Percentiles rank a stretch among this genome's conserved stretches.
Evolutionary conservation across 2,888 invertebrate species (phyloP).

Genomic region (Pristionchus exspectatus): DNA sequence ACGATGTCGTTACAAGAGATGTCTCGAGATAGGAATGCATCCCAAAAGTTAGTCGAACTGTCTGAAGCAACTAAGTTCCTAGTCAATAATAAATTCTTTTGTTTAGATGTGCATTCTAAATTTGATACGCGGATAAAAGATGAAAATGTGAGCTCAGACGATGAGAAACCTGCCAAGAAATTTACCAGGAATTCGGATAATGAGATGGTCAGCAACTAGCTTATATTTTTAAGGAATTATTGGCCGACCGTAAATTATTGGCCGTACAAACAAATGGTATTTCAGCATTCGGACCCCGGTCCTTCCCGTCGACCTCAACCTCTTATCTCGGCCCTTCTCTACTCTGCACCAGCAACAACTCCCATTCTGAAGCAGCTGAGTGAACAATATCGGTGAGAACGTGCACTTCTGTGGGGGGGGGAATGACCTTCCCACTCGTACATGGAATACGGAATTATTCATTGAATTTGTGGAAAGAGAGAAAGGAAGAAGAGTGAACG

Average conservation of each 20-base stretch:
- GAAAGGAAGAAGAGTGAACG: background rate
- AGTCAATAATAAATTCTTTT: background rate
- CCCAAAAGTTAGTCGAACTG: background rate
- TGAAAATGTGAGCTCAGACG: slow-evolving; percentile 8
- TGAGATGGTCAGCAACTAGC: slow-evolving; percentile 27
- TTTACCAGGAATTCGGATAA: background rate
- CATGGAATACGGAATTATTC: background rate
- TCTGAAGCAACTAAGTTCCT: background rate
- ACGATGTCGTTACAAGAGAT: slow-evolving; percentile 35
- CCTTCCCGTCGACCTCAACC: slow-evolving; percentile 1
- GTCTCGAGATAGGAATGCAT: slow-evolving; percentile 50
- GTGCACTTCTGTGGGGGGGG: background rate
- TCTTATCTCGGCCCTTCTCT: slow-evolving; percentile 1
- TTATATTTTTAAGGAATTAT: background rate
- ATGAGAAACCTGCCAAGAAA: slow-evolving; percentile 25
- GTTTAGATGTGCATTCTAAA: slow-evolving; percentile 43
- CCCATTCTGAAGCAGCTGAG: slow-evolving; percentile 7
- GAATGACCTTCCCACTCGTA: background rate
- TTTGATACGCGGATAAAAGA: slow-evolving; percentile 20
- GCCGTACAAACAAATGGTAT: background rate
- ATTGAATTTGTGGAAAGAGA: background rate
- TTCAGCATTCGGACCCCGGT: slow-evolving; percentile 9
- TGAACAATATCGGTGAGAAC: background rate
- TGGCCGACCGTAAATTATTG: background rate
- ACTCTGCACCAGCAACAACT: slow-evolving; percentile 7